Evolutionary conservation across 2,113 vertebrate genomes (phyloP), one percentile per base, ranked within the genome.

Genomic region (Pao palembangensis): DNA sequence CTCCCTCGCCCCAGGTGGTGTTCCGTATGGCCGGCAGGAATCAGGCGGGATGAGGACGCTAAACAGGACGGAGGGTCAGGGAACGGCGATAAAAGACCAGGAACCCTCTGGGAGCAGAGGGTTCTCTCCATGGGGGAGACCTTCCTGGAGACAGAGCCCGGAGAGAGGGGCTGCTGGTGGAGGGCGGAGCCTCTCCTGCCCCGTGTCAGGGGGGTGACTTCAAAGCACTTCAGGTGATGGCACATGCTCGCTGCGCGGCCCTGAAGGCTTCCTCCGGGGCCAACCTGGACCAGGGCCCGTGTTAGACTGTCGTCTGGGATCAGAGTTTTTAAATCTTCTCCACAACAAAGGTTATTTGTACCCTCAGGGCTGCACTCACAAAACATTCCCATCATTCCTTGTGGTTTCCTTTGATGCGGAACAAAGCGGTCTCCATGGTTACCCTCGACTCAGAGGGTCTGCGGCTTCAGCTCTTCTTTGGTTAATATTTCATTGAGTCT

Each of bases 201-300:
- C 79, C 73, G 86, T 88, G 79, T 74, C 81, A 64, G 62, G 83
- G 79, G 83, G 69, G 25, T 79, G 78, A 64, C 78, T 79, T 65
- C 86, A 87, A 88, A 77, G 68, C 74, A 69, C 58, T 76, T 78
- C 67, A 75, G 53, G 59, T 61, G 63, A 77, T 64, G 62, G 59
- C 56, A 67, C 52, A 69, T 68, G 70, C 71, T 81, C 58, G 61
- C 51, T 61, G 75, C 63, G 73, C 46, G 63, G 70, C 69, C 73
- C 73, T 20, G 34, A 73, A 78, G 73, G 25, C 25, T 3, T 28
- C 25, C 25, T 28, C 25, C 6, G 25, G 6, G 3, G 5, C 28
- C 8, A 8, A 6, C 28, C 28, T 6, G 28, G 8, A 23, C 21
- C 8, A 31, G 28, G 3, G 5, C 28, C 28, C 8, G 28, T 2